Evolutionary conservation across 2,797 vertebrate genomes (phyloP), one percentile per base, ranked within the genome.

Genomic region (Mustela erminea): DNA sequence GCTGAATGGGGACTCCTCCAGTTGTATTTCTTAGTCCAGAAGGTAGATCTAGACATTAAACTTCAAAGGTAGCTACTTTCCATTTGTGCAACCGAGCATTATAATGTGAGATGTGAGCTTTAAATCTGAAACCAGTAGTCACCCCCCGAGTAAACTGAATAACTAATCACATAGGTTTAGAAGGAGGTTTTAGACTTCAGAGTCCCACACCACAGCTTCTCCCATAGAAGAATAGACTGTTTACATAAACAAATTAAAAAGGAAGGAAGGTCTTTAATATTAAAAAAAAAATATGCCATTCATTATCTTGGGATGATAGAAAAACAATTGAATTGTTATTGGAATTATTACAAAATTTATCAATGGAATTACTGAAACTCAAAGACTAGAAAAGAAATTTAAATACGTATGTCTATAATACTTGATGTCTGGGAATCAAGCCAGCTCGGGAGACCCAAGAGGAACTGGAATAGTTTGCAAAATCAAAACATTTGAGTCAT

Each of bases 331-430:
- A 20, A 20, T 77, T 77, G 12, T 52, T 52, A 52, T 77, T 52
- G 46, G 46, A n/a, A n/a, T 52, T 78, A 21, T 54, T 77, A 32
- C 43, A 77, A 32, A 32, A 17, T 77, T 18, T 29, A 49, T 49
- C 60, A 18, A 14, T 56, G 23, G 93, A 83, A 84, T 75, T 78
- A 54, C 15, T 85, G 11, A 89, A 91, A 32, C 14, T 21, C 11
- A 3, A 84, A 90, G 49, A 25, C 38, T 54, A 82, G 13, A 78
- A 77, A 41, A 78, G 27, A 87, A 85, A 77, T 66, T 87, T 56
- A 87, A 95, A 81, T 32, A 58, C 7, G 12, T 86, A 17, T 38
- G 20, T 82, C 41, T 87, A 92, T 95, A 96, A 90, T 70, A 11
- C 14, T 92, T 92, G 25, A 29, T 90, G 29, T 93, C 62, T 66